A percentile compares a stretch with the other conserved stretches of the same genome.
Evolutionary conservation across 2,888 invertebrate species (phyloP).

Genomic region (Torymus aiolomorphi): DNA sequence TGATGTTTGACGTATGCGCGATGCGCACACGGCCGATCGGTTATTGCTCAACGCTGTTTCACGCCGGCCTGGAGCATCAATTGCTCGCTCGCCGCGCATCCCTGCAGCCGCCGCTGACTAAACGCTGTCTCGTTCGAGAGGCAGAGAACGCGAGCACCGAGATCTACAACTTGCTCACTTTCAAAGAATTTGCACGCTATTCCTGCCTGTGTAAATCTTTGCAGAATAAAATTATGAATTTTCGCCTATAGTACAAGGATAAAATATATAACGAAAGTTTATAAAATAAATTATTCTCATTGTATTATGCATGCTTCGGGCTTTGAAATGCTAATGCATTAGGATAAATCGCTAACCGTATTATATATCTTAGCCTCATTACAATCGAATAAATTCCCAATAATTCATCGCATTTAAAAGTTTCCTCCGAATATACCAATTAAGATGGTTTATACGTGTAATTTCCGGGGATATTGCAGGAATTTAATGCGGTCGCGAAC

Average conservation of each 20-base stretch:
- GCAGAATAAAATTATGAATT: no score
- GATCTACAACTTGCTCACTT: no score
- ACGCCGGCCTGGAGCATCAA: slow-evolving; percentile 54
- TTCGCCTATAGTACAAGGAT: no score
- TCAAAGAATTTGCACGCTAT: no score
- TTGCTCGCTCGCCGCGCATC: slow-evolving; percentile 4
- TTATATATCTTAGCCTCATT: not conserved
- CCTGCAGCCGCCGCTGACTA: no score
- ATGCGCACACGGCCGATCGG: slow-evolving; percentile 66
- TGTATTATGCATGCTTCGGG: no score
- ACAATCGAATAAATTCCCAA: slow-evolving; percentile 35
- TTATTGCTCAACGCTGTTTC: slow-evolving; percentile 69
- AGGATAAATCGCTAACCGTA: not conserved
- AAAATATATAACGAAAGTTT: no score
- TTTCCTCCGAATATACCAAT: slow-evolving; percentile 4
- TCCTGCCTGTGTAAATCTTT: no score
- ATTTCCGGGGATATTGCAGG: slow-evolving; percentile 24
- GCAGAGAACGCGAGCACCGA: no score
- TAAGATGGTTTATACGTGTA: slow-evolving; percentile 46
- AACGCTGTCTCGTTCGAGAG: no score
- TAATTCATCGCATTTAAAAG: slow-evolving; percentile 23
- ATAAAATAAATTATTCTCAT: no score
- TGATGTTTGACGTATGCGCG: slow-evolving; percentile 66
- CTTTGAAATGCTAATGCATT: no score
- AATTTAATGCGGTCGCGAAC: slow-evolving; percentile 1